Conservation (phyloP, 2,888 invertebrate genomes). For the Leptopilina syphax region DNA sequence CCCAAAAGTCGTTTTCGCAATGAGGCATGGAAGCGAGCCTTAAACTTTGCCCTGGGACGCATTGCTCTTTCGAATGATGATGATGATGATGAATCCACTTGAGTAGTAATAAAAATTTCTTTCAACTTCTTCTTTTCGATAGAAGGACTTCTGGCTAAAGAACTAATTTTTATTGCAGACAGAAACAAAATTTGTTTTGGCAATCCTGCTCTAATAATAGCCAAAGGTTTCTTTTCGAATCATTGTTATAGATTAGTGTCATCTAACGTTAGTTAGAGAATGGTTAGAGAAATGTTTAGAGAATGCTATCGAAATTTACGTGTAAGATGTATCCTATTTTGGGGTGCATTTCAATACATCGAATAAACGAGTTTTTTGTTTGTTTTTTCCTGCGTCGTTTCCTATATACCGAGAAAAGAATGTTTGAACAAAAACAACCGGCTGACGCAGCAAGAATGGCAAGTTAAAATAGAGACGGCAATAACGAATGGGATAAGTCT, state of each 20-base stretch:
- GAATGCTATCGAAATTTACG: no score
- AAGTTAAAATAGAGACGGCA: constrained; percentile 41
- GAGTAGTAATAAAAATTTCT: constrained; percentile 28
- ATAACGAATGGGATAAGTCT: constrained; percentile 41
- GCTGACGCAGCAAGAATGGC: constrained; percentile 40
- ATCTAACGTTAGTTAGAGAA: no score
- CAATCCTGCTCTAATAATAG: no score
- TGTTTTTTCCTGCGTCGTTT: constrained; percentile 1
- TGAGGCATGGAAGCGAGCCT: constrained; percentile 36
- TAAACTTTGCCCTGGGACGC: constrained; percentile 38
- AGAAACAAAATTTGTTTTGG: no score
- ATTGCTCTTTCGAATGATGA: constrained; percentile 37
- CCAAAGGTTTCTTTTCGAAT: no score
- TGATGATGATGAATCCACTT: neutral
- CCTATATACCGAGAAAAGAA: constrained; percentile 26
- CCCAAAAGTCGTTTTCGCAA: constrained; percentile 38
- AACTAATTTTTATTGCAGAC: no score
- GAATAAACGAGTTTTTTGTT: constrained; percentile 23
- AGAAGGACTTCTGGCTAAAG: no score
- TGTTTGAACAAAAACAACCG: constrained; percentile 34
- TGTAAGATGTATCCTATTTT: no score
- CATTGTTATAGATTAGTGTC: no score
- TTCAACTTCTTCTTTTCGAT: neutral
- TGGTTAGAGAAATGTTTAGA: no score
- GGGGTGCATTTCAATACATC: no score